phyloP scores from a whole-genome alignment of 2,113 vertebrate genomes.

The Apaloderma vittatum region DNA sequence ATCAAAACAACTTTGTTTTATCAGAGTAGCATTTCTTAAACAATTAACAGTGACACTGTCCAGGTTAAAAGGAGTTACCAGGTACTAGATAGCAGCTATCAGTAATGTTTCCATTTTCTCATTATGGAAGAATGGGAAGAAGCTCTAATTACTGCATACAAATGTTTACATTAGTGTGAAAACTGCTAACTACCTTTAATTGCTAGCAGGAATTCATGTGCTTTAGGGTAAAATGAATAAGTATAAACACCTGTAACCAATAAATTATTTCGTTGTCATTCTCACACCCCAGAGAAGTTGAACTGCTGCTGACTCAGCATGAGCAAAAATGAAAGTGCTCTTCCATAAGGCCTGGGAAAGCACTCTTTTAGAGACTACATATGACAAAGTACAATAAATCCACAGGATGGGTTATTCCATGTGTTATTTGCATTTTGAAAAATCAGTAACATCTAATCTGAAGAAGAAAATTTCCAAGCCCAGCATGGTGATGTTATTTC shows the following conservation, averaged over 20 bases:
- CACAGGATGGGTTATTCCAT: fast-evolving
- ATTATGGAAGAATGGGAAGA: background rate
- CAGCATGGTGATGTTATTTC: background rate
- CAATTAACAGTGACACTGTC: background rate
- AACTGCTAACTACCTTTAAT: conserved; percentile 8
- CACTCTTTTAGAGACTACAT: background rate
- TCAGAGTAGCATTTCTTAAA: background rate
- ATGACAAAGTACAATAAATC: background rate
- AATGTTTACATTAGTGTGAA: conserved; percentile 11
- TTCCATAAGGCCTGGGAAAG: background rate
- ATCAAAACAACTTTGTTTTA: background rate
- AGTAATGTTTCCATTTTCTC: background rate
- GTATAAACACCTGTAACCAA: conserved; percentile 49
- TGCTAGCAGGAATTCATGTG: background rate
- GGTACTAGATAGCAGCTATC: background rate
- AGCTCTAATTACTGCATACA: conserved; percentile 27
- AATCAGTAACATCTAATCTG: background rate
- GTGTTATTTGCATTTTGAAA: background rate
- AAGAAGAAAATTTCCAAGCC: background rate
- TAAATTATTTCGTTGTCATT: background rate
- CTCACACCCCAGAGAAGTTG: background rate
- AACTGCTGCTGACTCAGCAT: conserved; percentile 39
- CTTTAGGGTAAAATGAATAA: conserved; percentile 23
- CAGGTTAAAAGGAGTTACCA: background rate
- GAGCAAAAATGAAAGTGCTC: background rate